These are phyloP conservation scores for Gymnoscopelus braueri DNA, from an alignment of 2,797 vertebrate genomes.

Conservation along the genomic window DNA sequence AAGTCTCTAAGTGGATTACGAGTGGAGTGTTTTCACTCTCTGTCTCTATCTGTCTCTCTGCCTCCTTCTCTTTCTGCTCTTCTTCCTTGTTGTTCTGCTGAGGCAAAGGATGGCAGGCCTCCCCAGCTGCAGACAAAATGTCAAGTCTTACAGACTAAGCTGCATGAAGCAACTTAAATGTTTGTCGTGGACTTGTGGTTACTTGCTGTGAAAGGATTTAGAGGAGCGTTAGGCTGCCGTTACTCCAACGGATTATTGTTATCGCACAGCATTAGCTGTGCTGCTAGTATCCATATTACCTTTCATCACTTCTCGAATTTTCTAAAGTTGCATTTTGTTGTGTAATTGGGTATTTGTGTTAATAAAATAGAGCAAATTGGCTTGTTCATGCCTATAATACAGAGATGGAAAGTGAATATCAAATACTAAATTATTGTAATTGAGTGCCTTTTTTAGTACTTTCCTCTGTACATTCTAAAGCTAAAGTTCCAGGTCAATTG, in stretches of 20 bases:
- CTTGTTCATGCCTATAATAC: not conserved
- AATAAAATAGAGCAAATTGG: not conserved
- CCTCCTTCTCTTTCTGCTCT: slow-evolving; percentile 33
- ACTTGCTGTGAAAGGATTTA: slow-evolving; percentile 62
- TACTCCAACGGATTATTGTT: slow-evolving; percentile 57
- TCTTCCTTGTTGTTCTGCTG: slow-evolving; percentile 55
- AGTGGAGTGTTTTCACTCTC: slow-evolving; percentile 40
- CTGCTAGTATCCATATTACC: slow-evolving; percentile 15
- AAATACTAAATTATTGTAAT: too few relatives aligned
- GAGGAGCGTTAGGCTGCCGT: slow-evolving; percentile 51
- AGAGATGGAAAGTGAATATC: too few relatives aligned
- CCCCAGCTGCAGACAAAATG: slow-evolving; percentile 27
- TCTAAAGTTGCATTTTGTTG: slow-evolving; percentile 7
- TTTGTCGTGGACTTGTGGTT: slow-evolving; percentile 73
- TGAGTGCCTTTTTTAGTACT: too few relatives aligned
- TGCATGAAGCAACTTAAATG: slow-evolving; percentile 52
- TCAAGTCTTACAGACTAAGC: slow-evolving; percentile 41
- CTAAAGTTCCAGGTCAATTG: too few relatives aligned
- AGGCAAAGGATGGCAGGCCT: slow-evolving; percentile 56
- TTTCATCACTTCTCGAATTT: slow-evolving; percentile 31
- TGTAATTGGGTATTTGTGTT: not conserved
- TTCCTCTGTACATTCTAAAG: too few relatives aligned
- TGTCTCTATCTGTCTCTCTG: slow-evolving; percentile 10
- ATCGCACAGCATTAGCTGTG: slow-evolving; percentile 41
- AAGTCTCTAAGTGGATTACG: slow-evolving; percentile 76